phyloP scores from a whole-genome alignment of 2,797 vertebrate genomes.

The Calcarius lapponicus region DNA sequence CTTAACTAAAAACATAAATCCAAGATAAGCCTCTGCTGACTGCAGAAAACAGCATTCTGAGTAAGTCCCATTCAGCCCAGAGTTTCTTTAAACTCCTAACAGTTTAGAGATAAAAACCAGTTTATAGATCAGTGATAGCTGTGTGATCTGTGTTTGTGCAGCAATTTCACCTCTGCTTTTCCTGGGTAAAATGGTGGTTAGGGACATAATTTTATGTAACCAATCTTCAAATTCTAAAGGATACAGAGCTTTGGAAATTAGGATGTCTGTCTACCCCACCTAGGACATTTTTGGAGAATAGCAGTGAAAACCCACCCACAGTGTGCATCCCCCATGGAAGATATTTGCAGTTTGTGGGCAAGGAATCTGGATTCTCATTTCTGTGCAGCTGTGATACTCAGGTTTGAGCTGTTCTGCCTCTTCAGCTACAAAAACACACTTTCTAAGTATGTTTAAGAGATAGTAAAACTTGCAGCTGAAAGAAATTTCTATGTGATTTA shows the following conservation, averaged over 20 bases:
- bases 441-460: neutral
- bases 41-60: neutral
- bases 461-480: neutral
- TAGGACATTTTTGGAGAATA: neutral
- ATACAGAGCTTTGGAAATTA: neutral
- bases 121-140: neutral
- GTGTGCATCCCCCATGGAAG: neutral
- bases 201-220: neutral
- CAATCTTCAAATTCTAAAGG: neutral
- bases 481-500: neutral
- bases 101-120: neutral
- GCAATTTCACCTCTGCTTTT: neutral
- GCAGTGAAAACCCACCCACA: neutral
- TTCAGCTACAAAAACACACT: neutral
- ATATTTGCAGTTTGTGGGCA: neutral
- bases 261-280: neutral
- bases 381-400: neutral
- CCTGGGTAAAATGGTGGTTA: neutral
- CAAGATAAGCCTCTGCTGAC: conserved; percentile 8
- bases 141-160: neutral
- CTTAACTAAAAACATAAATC: conserved; percentile 1
- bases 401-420: neutral
- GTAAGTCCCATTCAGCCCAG: neutral
- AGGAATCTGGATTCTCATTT: neutral
- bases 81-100: neutral